Conservation (phyloP, 2,113 vertebrate species). For the Ophthalmolycus amberensis region DNA sequence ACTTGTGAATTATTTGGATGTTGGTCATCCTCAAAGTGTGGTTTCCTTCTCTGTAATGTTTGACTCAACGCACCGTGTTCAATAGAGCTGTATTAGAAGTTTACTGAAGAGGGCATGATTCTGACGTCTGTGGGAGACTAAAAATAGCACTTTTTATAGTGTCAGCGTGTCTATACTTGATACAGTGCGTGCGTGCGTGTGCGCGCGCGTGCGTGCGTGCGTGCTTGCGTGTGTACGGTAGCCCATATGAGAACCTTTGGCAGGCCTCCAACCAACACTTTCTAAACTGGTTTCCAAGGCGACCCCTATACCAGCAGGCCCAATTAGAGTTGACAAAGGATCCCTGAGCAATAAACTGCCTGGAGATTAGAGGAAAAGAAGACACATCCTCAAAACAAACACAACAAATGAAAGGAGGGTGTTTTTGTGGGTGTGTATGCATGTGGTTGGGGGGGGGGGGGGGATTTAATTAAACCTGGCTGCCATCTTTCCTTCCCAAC, state of each 20-base stretch:
- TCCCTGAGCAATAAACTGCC: slow-evolving; percentile 38
- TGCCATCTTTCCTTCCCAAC: slow-evolving; percentile 26
- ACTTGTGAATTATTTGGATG: not conserved
- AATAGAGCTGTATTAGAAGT: not conserved
- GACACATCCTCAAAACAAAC: slow-evolving; percentile 43
- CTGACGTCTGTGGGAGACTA: not conserved
- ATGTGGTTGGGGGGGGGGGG: not conserved
- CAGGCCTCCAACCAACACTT: slow-evolving; percentile 62
- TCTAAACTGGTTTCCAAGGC: slow-evolving; percentile 73
- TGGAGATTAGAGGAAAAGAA: slow-evolving; percentile 54
- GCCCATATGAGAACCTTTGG: slow-evolving; percentile 58
- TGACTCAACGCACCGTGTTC: not conserved
- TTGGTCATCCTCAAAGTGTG: not conserved
- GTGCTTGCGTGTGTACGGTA: slow-evolving; percentile 17
- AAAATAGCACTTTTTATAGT: not conserved
- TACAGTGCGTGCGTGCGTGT: not conserved
- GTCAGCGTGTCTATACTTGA: not conserved
- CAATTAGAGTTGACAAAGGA: slow-evolving; percentile 67
- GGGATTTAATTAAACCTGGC: slow-evolving; percentile 58
- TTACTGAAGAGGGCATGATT: not conserved
- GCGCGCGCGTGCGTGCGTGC: not conserved
- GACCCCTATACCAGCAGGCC: slow-evolving; percentile 61
- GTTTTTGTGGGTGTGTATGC: not conserved
- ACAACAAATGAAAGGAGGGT: slow-evolving; percentile 15
- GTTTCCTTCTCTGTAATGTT: not conserved